Percentiles rank a stretch among this genome's conserved stretches.
Conservation (phyloP, 2,113 vertebrate species). For the Hiodon alosoides region DNA sequence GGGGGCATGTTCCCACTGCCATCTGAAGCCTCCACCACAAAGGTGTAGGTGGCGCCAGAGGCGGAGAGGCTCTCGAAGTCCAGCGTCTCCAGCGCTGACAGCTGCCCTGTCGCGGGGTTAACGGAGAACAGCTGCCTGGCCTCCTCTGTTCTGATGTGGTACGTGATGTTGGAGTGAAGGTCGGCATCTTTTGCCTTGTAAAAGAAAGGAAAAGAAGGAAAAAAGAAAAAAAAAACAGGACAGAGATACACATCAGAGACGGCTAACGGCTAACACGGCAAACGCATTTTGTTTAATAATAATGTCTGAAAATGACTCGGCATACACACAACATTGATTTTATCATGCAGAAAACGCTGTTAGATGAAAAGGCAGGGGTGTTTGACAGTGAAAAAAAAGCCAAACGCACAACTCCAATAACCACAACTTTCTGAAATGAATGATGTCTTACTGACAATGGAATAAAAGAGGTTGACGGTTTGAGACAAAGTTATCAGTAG, state of each 20-base stretch:
- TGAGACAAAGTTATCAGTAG: constrained; percentile 17
- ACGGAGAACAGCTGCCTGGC: constrained; percentile 70
- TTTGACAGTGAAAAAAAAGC: no score
- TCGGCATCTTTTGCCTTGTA: constrained; percentile 81
- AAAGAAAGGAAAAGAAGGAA: constrained; percentile 11
- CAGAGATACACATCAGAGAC: background rate
- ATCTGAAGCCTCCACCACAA: constrained; percentile 83
- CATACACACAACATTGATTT: no score
- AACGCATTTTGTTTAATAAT: no score
- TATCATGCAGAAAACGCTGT: no score
- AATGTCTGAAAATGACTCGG: no score
- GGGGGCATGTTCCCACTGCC: constrained; percentile 83
- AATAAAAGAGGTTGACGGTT: background rate
- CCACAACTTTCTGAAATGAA: constrained; percentile 5
- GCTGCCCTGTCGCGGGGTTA: constrained; percentile 72
- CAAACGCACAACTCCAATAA: no score
- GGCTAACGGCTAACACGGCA: background rate
- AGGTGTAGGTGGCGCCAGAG: constrained; percentile 69
- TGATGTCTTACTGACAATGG: background rate
- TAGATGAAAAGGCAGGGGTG: no score
- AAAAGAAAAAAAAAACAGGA: background rate
- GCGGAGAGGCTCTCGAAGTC: constrained; percentile 82
- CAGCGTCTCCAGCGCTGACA: constrained; percentile 71
- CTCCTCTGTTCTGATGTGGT: constrained; percentile 73
- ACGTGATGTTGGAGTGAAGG: constrained; percentile 78